Evolutionary conservation across 2,888 invertebrate species (phyloP), one percentile per base, ranked within the genome.

Genomic region (Portevinia maculata): DNA sequence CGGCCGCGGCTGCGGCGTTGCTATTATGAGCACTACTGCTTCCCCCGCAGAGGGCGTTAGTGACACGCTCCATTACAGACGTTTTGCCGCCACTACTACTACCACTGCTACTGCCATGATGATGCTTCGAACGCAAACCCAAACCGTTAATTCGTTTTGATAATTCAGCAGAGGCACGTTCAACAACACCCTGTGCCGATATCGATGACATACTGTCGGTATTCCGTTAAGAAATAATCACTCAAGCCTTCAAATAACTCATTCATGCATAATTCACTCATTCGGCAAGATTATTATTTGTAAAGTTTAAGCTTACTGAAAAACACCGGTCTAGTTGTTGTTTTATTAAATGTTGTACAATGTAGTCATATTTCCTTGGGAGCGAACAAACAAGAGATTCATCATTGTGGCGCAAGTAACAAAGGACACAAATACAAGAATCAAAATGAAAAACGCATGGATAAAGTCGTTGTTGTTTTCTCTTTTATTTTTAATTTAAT

Each of bases 111-210:
- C 84, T 85, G 85, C 88, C 89, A 88, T 92, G 92, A 85, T 90
- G 91, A 93, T 93, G 91, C 85, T 91, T 90, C 73, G 91, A 90
- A 86, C 95, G 94, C 88, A 95, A 91, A 64, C 95, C 94, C 87
- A 96, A 92, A 81, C 96, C 96, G 88, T 96, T 97, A 91, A 97
- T 97, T 88, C 97, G 94, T 89, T 97, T 96, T 86, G 96, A 95
- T 85, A 97, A 92, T 91, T 97, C 97, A 85, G 97, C 97, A 87
- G 96, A 96, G 88, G 97, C 97, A 88, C 97, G 94, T 92, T 97
- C 97, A 91, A 97, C 97, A 89, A 97, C 96, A 88, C 96, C 96
- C 91, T 96, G 96, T 87, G 96, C 95, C 87, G 96, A 96, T 92
- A 96, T 95, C 88, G 95, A 95, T 89, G 95, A 95, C 95, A 95